phyloP scores from a whole-genome alignment of 2,113 vertebrate genomes.

The Epinephelus moara region DNA sequence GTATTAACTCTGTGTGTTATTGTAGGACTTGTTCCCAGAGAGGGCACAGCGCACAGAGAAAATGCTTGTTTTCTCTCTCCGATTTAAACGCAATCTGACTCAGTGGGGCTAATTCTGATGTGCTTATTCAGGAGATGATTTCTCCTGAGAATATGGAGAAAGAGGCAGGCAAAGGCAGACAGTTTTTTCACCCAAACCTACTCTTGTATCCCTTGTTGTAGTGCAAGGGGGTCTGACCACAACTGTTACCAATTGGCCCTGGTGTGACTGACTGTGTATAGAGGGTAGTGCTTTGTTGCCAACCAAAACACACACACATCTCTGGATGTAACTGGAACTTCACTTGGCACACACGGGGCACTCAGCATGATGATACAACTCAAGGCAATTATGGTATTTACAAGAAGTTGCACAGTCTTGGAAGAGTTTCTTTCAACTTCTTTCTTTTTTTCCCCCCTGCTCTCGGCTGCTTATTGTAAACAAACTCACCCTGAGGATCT shows the following conservation, averaged over 20 bases:
- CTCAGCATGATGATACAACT: constrained; percentile 86
- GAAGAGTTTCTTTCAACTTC: constrained; percentile 64
- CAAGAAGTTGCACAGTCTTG: constrained; percentile 78
- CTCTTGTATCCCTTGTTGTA: constrained; percentile 50
- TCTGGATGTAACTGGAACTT: constrained; percentile 86
- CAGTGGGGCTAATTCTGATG: constrained; percentile 88
- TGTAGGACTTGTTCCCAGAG: constrained; percentile 80
- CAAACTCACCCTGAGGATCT: constrained; percentile 60
- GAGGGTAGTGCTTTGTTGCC: constrained; percentile 83
- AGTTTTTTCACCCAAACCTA: constrained; percentile 75
- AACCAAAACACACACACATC: constrained; percentile 89
- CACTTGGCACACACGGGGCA: constrained; percentile 85
- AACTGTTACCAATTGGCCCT: constrained; percentile 92
- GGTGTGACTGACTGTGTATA: constrained; percentile 68
- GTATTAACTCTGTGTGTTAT: constrained; percentile 81
- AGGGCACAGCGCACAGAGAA: constrained; percentile 74
- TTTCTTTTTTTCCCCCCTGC: constrained; percentile 30
- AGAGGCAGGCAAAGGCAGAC: constrained; percentile 42
- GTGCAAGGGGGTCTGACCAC: constrained; percentile 81
- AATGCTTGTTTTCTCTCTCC: constrained; percentile 84
- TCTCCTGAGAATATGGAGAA: constrained; percentile 84
- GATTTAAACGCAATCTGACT: constrained; percentile 85
- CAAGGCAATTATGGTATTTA: constrained; percentile 87
- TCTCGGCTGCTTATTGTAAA: constrained; percentile 67
- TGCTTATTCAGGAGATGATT: constrained; percentile 91